These are phyloP conservation scores for Corythornis madagascariensis DNA, from an alignment of 2,113 vertebrate genomes.

Conservation along the genomic window DNA sequence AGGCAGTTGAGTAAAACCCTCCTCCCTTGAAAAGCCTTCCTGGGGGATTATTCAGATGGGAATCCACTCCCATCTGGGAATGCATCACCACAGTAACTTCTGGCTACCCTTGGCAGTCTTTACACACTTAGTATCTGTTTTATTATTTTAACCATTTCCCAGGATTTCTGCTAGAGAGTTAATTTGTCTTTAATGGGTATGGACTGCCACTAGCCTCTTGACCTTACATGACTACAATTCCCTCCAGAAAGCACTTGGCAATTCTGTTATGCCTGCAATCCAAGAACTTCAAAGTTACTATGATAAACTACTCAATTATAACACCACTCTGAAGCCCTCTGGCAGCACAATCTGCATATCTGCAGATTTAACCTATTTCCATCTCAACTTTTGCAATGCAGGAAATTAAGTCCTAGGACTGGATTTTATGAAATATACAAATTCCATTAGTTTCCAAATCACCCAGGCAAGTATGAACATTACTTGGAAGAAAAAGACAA, in stretches of 20 bases:
- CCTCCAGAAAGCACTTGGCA: conserved; percentile 1
- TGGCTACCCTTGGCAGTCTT: background rate
- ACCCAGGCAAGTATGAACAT: background rate
- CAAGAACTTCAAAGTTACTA: conserved; percentile 56
- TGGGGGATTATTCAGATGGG: background rate
- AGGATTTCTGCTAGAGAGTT: background rate
- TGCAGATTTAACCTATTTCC: conserved; percentile 44
- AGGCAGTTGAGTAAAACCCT: background rate
- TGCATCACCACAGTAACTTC: background rate
- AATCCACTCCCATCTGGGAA: background rate
- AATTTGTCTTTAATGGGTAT: conserved; percentile 1
- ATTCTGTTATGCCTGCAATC: conserved; percentile 4
- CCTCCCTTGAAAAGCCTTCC: rapidly evolving
- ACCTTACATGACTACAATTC: conserved; percentile 47
- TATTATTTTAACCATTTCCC: background rate
- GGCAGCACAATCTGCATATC: conserved; percentile 66
- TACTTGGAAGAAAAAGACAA: background rate
- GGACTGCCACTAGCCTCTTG: conserved; percentile 18
- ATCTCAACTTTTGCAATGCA: conserved; percentile 31
- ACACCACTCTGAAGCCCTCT: conserved; percentile 26
- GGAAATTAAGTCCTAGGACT: conserved; percentile 33
- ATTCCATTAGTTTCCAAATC: conserved; percentile 2
- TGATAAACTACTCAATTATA: conserved; percentile 42
- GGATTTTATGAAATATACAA: conserved; percentile 34
- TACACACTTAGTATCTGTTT: background rate